Evolutionary conservation across 2,888 invertebrate genomes (phyloP), one percentile per base, ranked within the genome.

Genomic region (Callyntrura guangdongensis): DNA sequence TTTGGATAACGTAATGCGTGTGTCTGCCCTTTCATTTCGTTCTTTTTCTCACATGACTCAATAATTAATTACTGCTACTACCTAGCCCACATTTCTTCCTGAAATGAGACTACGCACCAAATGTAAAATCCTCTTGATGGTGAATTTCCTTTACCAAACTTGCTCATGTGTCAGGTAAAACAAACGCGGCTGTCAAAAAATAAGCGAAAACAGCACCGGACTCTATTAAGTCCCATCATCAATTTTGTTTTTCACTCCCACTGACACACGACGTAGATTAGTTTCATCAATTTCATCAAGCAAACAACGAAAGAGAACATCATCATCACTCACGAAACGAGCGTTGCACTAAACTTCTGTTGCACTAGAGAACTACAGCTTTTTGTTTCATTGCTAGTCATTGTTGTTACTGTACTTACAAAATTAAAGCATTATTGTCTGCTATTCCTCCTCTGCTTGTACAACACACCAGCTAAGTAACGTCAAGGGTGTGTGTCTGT

Each of bases 221-320:
- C 89, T 89, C 89, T 72, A 89, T 89, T 89, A 89, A 89, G 89
- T 84, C 89, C 59, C 84, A 89, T 89, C 89, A 89, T 89, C 89
- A 89, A 84, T 89, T 89, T 89, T 89, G 83, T 89, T 89, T 89
- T 89, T 84, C 89, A 89, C 89, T 89, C 84, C 89, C 77, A 53
- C 89, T 84, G 89, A 89, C 89, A 89, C 89, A 89, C 89, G 89
- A 84, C 74, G 74, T 83, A 69, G 84, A 89, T 89, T 84, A 89
- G 88, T 88, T 88, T 89, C 89, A 89, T 89, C 89, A 89, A n/a
- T 84, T 77, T 84, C 89, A 84, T 84, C 89, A 83, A 81, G 61
- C 87, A 82, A 82, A 77, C 69, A 36, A 56, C 25, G 56, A 82
- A 88, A 59, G 8, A 88, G 53, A 88, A 74, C 84, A 89, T 45